Evolutionary conservation across 1,140 invertebrate species (phyloP), one percentile per base, ranked within the genome.

Genomic region (Conopomorpha cramerella): DNA sequence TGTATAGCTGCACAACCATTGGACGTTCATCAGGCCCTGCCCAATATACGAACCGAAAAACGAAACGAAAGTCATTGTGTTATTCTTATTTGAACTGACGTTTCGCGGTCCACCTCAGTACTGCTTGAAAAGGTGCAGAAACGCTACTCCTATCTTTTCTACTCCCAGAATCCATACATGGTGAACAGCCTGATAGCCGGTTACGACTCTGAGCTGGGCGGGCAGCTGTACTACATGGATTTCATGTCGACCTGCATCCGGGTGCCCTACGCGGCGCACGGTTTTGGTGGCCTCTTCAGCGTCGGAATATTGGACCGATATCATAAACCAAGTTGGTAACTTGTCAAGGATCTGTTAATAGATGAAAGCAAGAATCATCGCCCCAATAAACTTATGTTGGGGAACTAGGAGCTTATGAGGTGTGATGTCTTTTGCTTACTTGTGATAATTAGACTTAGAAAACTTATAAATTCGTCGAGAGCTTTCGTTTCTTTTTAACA

Each of bases 241-340:
- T 96, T 96, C 58, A 78, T 98, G 39, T 95, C 90, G 16, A 89
- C 92, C 3, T 82, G 88, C 16, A 81, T 90, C n/a, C 85, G 88
- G 53, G 74, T 95, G 10, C 91, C 93, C 25, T 98, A 90, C 78
- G 92, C 87, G 43, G 85, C 89, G 16, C 95, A 98, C 77, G 98
- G 98, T 3, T 96, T 98, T 79, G 95, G 95, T 36, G 92, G 93
- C 2, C 86, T 89, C 49, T 93, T 99, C 53, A 85, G 88, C 8
- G 78, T 95, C 10, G 86, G 91, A 46, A 92, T 99, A 33, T 81
- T 99, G 77, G 96, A 99, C 68, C 84, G 89, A 50, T 88, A 93
- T 59, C 90, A 98, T 67, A 86, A 85, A 50, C n/a, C n/a, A 47
- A 84, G 90, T 91, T 26, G 46, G 49, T 36, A n/a, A n/a, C n/a